phyloP scores from a whole-genome alignment of 2,113 vertebrate genomes.

The Tychaedon coryphoeus region DNA sequence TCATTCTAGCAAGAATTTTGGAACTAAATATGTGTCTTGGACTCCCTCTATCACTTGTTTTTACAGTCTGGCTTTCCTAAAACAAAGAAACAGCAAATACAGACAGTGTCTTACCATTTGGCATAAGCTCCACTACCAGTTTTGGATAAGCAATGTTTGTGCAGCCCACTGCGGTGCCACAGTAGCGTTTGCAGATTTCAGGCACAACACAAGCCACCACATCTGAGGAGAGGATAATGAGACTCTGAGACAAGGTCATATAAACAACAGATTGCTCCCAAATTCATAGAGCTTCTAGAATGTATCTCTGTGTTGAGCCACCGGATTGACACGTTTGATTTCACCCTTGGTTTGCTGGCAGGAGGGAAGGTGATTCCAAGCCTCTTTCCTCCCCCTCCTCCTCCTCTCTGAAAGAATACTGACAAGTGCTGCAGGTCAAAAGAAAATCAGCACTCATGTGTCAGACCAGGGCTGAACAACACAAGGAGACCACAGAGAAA shows the following conservation, averaged over 20 bases:
- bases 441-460: neutral
- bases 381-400: neutral
- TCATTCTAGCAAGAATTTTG: neutral
- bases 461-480: neutral
- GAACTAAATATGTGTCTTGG: neutral
- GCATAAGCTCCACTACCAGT: slow-evolving; percentile 93
- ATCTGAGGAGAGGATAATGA: slow-evolving; percentile 71
- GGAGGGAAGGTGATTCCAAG: neutral
- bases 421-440: neutral
- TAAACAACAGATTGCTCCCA: neutral
- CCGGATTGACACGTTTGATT: neutral
- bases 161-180: slow-evolving; percentile 85
- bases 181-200: slow-evolving; percentile 69
- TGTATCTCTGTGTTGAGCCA: neutral
- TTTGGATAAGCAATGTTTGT: slow-evolving; percentile 91
- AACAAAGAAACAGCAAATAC: neutral
- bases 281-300: neutral
- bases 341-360: neutral
- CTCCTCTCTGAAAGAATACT: neutral
- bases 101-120: slow-evolving; percentile 77
- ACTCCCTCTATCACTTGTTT: neutral
- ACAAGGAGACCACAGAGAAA: neutral
- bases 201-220: slow-evolving; percentile 86
- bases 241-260: neutral
- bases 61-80: neutral